Evolutionary conservation across 2,888 invertebrate genomes (phyloP).

Genomic region (Stramonita haemastoma): DNA sequence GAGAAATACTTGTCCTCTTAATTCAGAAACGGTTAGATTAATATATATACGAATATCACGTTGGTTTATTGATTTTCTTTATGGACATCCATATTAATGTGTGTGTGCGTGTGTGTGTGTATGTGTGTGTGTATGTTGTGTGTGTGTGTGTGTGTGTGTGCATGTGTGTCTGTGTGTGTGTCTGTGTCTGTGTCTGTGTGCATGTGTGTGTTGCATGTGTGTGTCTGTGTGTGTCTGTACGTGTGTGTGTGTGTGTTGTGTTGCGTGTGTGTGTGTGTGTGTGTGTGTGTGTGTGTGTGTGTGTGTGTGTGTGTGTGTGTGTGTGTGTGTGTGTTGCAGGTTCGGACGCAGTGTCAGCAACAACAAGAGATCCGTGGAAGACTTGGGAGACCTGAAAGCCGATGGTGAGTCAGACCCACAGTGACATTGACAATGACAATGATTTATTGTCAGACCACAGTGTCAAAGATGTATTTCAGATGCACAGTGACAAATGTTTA

Average conservation of each 20-base stretch:
- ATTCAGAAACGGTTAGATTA: too few species aligned
- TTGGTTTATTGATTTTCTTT: too few species aligned
- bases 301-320: conserved; percentile 22
- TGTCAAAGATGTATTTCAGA: too few species aligned
- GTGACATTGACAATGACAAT: not conserved
- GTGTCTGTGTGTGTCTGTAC: not conserved
- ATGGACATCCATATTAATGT: too few species aligned
- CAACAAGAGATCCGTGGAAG: conserved; percentile 34
- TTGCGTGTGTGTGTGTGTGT: conserved; percentile 32
- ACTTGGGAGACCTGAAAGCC: conserved; percentile 7
- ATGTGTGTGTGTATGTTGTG: too few species aligned
- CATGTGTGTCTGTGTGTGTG: not conserved
- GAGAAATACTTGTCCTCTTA: too few species aligned
- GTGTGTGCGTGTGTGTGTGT: not conserved
- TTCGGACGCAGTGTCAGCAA: conserved; percentile 31
- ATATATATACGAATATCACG: too few species aligned
- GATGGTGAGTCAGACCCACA: conserved; percentile 31
- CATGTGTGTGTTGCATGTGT: too few species aligned
- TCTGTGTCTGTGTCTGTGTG: not conserved
- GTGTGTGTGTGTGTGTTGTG: too few species aligned
- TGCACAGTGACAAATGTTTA: too few species aligned
- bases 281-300: conserved; percentile 32
- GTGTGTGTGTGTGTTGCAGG: conserved; percentile 15
- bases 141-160: not conserved
- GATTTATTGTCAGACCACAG: too few species aligned